Base-by-base conservation (phyloP, 2,888 invertebrate genomes). In the Drosophila formosana region DNA sequence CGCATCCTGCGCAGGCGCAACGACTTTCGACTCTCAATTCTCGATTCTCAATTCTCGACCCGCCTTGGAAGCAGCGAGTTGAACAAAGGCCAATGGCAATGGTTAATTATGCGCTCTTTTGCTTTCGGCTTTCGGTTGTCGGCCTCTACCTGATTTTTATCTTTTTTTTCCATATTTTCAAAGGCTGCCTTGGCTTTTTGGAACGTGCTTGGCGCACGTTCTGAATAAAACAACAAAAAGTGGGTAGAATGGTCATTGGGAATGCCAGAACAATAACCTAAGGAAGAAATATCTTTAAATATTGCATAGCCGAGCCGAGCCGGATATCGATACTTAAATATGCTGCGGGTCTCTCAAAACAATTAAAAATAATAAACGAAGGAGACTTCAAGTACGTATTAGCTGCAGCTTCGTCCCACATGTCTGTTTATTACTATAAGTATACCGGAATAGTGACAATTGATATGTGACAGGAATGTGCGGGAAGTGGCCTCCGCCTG, bases 191-290 rank as follows among this genome's bases (percentile, higher is more conserved):
- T 52, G 62, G 66, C 61, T 75, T 68, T 84, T 81, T 85, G 84
- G 85, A 82, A 86, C 85, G 85, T 85, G 85, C 87, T 81, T 80
- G 79, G 84, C 87, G 84, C 84, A 71, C 87, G 84, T 67, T 82
- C 56, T 47, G 50, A 52, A 72, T 13, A 56, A 47, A 13, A 46
- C 34, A 56, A 52, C 45, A 58, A 69, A 57, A 49, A 50, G 13
- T 25, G 28, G 28, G 53, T 56, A 46, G 47, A 61, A 64, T 50
- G 25, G 72, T 65, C 57, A 68, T 57, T 65, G 61, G 43, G 55
- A 68, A 69, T 68, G 57, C 53, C 49, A 41, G 8, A 28, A 50
- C 26, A 75, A 75, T 52, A 73, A 61, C 66, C 55, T 45, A 61
- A 72, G 57, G 46, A 28, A 65, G 49, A 13, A 45, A 60, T 45